Base-by-base conservation (phyloP, 2,888 invertebrate species). In the Ramazzottius varieornatus region DNA sequence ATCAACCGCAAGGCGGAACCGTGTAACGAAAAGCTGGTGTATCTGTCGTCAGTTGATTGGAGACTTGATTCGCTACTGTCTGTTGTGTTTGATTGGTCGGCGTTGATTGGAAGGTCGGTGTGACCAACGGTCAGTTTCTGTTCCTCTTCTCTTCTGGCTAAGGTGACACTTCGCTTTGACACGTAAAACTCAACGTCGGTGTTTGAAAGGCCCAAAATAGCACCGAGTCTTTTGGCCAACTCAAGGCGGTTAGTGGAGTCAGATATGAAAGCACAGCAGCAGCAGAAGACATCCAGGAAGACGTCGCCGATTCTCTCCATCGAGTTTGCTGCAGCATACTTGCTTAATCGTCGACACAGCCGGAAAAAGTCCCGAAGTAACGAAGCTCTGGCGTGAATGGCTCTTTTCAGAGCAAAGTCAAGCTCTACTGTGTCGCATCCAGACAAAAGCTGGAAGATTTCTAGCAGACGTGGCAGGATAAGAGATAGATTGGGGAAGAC, bases 281-380 rank as follows among this genome's bases (percentile, higher is more conserved):
- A 84, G 73, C 94, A 92, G 32, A 90, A 81, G 0, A 90, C 88
- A 75, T 93, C 88, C 78, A 89, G 86, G 63, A 89, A 82, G 1
- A 88, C 82, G 8, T 70, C 67, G 46, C 70, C 69, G 4, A 70
- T 72, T 1, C 72, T 70, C 24, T 71, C 70, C 1, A 72, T 64
- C 0, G 71, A 70, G 73, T 82, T 83, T 16, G 84, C 73, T 67
- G 85, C 82, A 74, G 86, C 87, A 70, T 84, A 83, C 20, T 82
- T 77, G 16, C 83, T 81, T 2, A 88, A 83, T 72, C 94, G 80
- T 1, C 82, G 80, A 72, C 92, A 93, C 83, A 91, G 87, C 75
- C 92, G 93, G 70, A 93, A 83, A 64, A 94, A 80, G 80, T 94
- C 94, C 70, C 93, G 75, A 69, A 1, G 69, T 69, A 64, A 40